Percentiles rank a stretch among this genome's conserved stretches.
Conservation (phyloP, 2,113 vertebrate genomes). For the Crotalus tigris region DNA sequence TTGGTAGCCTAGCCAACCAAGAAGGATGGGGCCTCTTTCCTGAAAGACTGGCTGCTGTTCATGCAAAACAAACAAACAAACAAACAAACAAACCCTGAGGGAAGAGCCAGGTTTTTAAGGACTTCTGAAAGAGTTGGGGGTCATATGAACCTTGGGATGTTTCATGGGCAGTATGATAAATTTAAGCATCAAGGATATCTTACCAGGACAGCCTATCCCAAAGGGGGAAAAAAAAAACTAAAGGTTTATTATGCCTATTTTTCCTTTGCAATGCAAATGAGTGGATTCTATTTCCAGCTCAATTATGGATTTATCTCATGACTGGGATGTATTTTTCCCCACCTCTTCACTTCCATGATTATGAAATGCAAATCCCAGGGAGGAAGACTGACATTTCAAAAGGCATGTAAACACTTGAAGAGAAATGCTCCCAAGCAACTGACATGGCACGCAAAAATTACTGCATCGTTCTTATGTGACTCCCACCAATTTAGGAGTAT, state of each 20-base stretch:
- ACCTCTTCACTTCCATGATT: not conserved
- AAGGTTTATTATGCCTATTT: not conserved
- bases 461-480: not conserved
- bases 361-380: not conserved
- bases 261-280: not conserved
- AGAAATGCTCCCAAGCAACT: not conserved
- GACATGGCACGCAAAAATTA: not conserved
- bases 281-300: not conserved
- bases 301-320: not conserved
- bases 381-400: not conserved
- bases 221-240: not conserved
- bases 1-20: not conserved
- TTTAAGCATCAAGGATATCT: not conserved
- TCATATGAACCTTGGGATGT: not conserved
- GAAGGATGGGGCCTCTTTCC: not conserved
- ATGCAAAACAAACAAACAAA: not conserved
- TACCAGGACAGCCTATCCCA: not conserved
- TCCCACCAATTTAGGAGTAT: not conserved
- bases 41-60: not conserved
- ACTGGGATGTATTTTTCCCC: not conserved
- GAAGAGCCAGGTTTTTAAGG: not conserved
- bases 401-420: not conserved
- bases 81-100: not conserved
- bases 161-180: not conserved
- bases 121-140: not conserved